Base-by-base conservation (phyloP, 1,140 invertebrate species). In the Hycleus phaleratus region DNA sequence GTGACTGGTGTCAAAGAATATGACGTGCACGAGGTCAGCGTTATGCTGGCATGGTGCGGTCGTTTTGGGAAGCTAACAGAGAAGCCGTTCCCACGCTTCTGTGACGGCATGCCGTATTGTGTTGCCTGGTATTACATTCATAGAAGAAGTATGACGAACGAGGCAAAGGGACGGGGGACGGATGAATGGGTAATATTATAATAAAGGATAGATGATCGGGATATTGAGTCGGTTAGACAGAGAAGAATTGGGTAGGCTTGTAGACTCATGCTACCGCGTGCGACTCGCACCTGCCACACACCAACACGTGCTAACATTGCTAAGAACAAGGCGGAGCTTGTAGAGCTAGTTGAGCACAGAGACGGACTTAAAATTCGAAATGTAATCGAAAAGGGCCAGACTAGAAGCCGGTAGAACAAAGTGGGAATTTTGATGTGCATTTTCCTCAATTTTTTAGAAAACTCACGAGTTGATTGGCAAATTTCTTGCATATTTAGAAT, bases 1-100 rank as follows among this genome's bases (percentile, higher is more conserved):
- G 73, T 71, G 55, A 76, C 77, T 73, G 75, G 77, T 76, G 77
- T 32, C 32, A 32, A 32, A 73, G 59, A 46, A 50, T 46, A 46
- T 49, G 60, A 54, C 60, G 56, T 59, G 60, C 60, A 58, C 53
- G 56, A 58, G 59, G 59, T 61, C 60, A 58, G 47, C 56, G 46
- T 49, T 61, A 60, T 56, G 59, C 59, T 54, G 57, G 49, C 49
- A 52, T 56, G 52, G 52, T 46, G 51, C 56, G 61, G 63, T 67
- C 32, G 32, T 32, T 67, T 67, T 67, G 65, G 65, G 65, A 67
- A 67, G 65, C 65, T 65, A 59, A 56, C 48, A 62, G 58, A 44
- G 61, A 56, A 63, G 58, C 57, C 60, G 58, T 67, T 67, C 65
- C 65, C 65, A 67, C 65, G 65, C 65, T 67, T 65, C 65, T 67